Percentiles rank a stretch among this genome's conserved stretches.
These are phyloP conservation scores for Rhingia campestris DNA, from an alignment of 2,888 invertebrate genomes.

Conservation along the genomic window DNA sequence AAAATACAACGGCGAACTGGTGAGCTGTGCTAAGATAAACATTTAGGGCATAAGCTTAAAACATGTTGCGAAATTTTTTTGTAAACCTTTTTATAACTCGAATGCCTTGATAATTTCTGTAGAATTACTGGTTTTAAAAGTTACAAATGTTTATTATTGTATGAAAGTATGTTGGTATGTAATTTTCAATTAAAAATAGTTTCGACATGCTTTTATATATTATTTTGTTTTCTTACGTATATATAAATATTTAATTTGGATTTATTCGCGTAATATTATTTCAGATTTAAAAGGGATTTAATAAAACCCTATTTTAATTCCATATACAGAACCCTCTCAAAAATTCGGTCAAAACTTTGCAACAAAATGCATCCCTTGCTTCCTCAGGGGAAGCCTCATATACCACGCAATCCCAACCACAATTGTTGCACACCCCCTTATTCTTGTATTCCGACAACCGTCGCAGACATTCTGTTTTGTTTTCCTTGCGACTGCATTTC, in stretches of 20 bases:
- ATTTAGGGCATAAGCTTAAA: too few relatives aligned
- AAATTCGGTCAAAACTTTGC: conserved; percentile 29
- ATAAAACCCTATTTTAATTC: conserved; percentile 23
- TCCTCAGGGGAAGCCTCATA: conserved; percentile 6
- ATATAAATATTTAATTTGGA: neutral
- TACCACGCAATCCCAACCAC: conserved; percentile 45
- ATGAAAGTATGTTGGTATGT: too few relatives aligned
- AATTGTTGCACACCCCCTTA: conserved; percentile 49
- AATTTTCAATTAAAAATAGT: too few relatives aligned
- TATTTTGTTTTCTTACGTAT: neutral
- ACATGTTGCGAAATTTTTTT: too few relatives aligned
- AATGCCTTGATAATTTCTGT: too few relatives aligned
- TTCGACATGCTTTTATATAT: too few relatives aligned
- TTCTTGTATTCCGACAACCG: conserved; percentile 5
- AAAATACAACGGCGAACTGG: too few relatives aligned
- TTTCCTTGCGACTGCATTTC: conserved; percentile 63
- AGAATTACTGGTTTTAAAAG: too few relatives aligned
- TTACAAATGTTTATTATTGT: too few relatives aligned
- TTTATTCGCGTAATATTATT: neutral
- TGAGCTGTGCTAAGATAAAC: too few relatives aligned
- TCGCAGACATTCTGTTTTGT: conserved; percentile 37
- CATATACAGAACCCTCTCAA: neutral
- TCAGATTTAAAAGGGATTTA: conserved; percentile 41
- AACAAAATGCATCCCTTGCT: conserved; percentile 13
- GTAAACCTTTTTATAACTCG: too few relatives aligned